These are phyloP conservation scores for Apostichopus leukothele DNA, from an alignment of 53 echinoderm and acorn worm species.

Conservation along the genomic window DNA sequence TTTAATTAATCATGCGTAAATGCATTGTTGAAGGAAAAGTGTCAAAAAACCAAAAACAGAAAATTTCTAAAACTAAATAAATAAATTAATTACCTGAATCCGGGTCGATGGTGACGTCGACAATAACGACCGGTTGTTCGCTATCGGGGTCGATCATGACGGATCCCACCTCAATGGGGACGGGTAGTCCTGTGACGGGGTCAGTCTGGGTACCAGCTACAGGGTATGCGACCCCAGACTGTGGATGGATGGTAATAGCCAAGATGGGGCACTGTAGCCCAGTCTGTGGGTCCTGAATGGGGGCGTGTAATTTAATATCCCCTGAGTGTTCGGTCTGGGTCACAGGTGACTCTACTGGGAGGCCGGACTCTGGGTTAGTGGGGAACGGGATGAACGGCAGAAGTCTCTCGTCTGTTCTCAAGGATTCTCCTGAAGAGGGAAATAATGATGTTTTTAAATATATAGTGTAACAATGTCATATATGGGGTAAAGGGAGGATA, in stretches of 20 bases:
- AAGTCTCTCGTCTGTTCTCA: conserved; percentile 82
- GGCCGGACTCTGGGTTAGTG: conserved; percentile 70
- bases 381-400: conserved; percentile 93
- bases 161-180: conserved; percentile 92
- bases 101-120: conserved; percentile 79
- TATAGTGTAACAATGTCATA: too few relatives aligned
- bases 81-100: conserved; percentile 61
- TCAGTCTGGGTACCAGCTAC: conserved; percentile 95
- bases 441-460: not conserved
- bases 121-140: conserved; percentile 90
- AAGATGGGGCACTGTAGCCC: conserved; percentile 88
- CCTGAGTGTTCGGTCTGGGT: conserved; percentile 69
- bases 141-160: conserved; percentile 95
- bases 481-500: too few relatives aligned
- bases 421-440: conserved; percentile 67
- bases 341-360: conserved; percentile 65
- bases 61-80: conserved; percentile 16
- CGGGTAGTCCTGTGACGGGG: conserved; percentile 91
- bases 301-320: conserved; percentile 79
- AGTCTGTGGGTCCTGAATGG: conserved; percentile 79
- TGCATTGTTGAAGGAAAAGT: too few relatives aligned
- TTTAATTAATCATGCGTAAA: too few relatives aligned
- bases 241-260: conserved; percentile 95
- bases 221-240: conserved; percentile 94
- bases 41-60: too few relatives aligned